Evolutionary conservation across 2,888 invertebrate genomes (phyloP).

Genomic region (Eupsilia transversa): DNA sequence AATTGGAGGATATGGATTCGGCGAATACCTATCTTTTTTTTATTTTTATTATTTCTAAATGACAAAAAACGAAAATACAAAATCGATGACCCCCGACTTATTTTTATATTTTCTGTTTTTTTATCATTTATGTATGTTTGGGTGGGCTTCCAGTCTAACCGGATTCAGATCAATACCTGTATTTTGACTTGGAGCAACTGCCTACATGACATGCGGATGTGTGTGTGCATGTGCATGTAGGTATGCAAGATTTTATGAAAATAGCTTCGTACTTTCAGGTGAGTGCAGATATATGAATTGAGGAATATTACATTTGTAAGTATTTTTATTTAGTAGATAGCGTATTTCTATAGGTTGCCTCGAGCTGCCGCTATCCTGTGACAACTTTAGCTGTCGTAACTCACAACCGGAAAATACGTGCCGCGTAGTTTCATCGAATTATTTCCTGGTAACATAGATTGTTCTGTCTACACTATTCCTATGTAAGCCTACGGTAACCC

Average conservation of each 20-base stretch:
- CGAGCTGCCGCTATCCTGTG: neutral
- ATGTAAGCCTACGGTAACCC: slow-evolving; percentile 2
- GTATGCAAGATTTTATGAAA: neutral
- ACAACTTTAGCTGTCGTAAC: neutral
- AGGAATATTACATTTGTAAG: too few species aligned
- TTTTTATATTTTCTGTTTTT: neutral
- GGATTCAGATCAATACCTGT: neutral
- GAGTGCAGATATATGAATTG: too few species aligned
- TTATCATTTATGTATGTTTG: neutral
- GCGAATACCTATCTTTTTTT: neutral
- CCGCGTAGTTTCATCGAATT: neutral
- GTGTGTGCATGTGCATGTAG: neutral
- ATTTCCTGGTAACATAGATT: slow-evolving; percentile 3
- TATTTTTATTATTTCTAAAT: too few species aligned
- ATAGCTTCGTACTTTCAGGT: too few species aligned
- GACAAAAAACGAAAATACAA: neutral
- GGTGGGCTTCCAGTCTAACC: neutral
- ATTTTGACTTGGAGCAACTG: neutral
- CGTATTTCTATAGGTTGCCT: neutral
- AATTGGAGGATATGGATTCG: too few species aligned
- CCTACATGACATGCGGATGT: neutral
- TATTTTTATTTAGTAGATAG: neutral
- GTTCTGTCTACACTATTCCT: slow-evolving; percentile 3
- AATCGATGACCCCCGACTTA: neutral
- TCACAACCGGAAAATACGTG: neutral